A percentile compares a stretch with the other conserved stretches of the same genome.
Evolutionary conservation across 2,888 invertebrate genomes (phyloP).

Genomic region (Hemicrepidius hirtus): DNA sequence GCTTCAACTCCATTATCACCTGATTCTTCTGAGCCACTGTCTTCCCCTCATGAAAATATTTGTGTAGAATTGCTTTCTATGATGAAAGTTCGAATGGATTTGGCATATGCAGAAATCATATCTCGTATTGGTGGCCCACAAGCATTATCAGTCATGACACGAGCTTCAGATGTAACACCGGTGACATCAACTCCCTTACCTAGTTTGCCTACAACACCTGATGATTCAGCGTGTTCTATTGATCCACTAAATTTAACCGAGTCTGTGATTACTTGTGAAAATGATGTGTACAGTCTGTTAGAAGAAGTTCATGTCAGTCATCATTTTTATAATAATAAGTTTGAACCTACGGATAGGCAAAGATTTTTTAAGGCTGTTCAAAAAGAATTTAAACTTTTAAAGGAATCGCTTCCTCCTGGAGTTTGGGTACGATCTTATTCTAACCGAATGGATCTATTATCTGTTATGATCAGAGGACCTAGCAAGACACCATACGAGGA

Average conservation of each 20-base stretch:
- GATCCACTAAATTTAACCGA: constrained; percentile 54
- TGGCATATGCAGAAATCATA: constrained; percentile 86
- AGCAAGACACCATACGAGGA: constrained; percentile 95
- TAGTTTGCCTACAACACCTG: constrained; percentile 69
- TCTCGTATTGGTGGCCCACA: constrained; percentile 75
- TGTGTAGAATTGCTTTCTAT: constrained; percentile 86
- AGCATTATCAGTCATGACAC: constrained; percentile 71
- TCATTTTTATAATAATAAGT: constrained; percentile 65
- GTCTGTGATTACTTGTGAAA: constrained; percentile 58
- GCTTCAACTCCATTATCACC: constrained; percentile 24
- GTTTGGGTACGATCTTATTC: constrained; percentile 89
- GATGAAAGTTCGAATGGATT: constrained; percentile 85
- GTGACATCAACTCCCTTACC: constrained; percentile 61
- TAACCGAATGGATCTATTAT: constrained; percentile 93
- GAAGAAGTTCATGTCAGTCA: constrained; percentile 67
- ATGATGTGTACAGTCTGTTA: constrained; percentile 64
- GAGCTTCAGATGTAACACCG: constrained; percentile 64
- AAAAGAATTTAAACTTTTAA: constrained; percentile 88
- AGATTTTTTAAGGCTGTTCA: constrained; percentile 88
- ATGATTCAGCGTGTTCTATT: constrained; percentile 67
- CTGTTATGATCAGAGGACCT: constrained; percentile 95
- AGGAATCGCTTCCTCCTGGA: constrained; percentile 88
- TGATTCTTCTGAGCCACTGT: constrained; percentile 16
- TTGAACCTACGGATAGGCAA: constrained; percentile 85
- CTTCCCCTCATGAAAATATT: constrained; percentile 58